These are phyloP conservation scores for Napeogenes inachia DNA, from an alignment of 2,888 invertebrate species.

Conservation along the genomic window DNA sequence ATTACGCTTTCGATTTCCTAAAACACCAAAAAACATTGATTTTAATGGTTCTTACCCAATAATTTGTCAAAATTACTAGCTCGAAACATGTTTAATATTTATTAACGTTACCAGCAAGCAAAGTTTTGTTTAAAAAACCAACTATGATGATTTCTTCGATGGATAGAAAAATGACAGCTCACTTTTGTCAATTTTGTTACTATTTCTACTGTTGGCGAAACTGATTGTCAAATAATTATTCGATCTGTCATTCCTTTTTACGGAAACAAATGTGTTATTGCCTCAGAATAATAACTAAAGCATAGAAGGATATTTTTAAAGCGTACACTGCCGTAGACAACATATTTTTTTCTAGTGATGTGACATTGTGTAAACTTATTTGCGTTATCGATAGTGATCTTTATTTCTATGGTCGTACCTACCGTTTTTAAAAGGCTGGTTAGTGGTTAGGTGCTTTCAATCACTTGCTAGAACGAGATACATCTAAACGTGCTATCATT, in stretches of 20 bases:
- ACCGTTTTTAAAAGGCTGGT: too few species aligned
- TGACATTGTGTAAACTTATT: too few species aligned
- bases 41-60: conserved; percentile 72
- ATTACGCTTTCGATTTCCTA: neutral
- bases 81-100: conserved; percentile 76
- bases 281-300: too few species aligned
- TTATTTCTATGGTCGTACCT: too few species aligned
- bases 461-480: too few species aligned
- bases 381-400: too few species aligned
- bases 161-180: conserved; percentile 70
- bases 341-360: too few species aligned
- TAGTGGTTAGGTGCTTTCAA: too few species aligned
- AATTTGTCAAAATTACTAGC: conserved; percentile 81
- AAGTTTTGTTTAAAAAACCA: conserved; percentile 65
- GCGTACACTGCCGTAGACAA: too few species aligned
- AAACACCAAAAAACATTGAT: conserved; percentile 16
- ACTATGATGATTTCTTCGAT: conserved; percentile 58
- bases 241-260: neutral
- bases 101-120: conserved; percentile 38
- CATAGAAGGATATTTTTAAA: too few species aligned
- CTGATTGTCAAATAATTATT: conserved; percentile 17
- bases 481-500: too few species aligned
- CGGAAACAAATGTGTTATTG: neutral
- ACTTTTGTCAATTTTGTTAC: conserved; percentile 58
- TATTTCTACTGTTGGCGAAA: conserved; percentile 20